Base-by-base conservation (phyloP, 2,113 vertebrate genomes). In the Etheostoma spectabile region DNA sequence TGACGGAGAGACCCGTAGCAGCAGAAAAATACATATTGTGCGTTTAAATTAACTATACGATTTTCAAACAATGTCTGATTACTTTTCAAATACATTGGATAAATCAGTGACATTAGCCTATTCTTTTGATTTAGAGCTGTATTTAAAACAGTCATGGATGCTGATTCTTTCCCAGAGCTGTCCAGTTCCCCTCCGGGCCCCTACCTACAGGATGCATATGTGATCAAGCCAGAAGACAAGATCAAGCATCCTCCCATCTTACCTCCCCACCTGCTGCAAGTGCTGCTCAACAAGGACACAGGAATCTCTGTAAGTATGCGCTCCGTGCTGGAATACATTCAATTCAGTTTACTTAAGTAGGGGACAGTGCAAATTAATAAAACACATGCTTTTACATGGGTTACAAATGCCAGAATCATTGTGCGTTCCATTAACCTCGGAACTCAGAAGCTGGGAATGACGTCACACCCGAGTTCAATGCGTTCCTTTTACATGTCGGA, bases 211-310 rank as follows among this genome's bases (percentile, higher is more conserved):
- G 97, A 99, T 2, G 93, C 96, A 1, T 99, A 99, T 8, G 60
- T 95, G 0, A 95, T 86, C 16, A 98, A 97, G 82, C 77, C 95
- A 2, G 98, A 99, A 51, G 98, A 99, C 66, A 96, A 96, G 60
- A 93, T 97, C 70, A 98, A 97, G 57, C 94, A 96, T 0, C 98
- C 98, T 0, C 98, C 98, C 10, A 97, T 98, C 61, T 95, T 99
- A 5, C 98, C 98, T 0, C 98, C 98, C 0, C 98, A 99, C 84
- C 96, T 99, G 79, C 93, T 99, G 67, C 98, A 99, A 91, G 98
- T 99, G 89, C 97, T 99, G 89, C 97, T 99, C 71, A 99, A 99
- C 87, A 99, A 99, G 95, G 97, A 99, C 95, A 99, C 98, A 0
- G 97, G 97, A 2, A 91, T 99, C 84, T 99, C 97, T 22, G 98